Conservation (phyloP, 2,888 invertebrate species). For the Eumacrocentrus americanus region DNA sequence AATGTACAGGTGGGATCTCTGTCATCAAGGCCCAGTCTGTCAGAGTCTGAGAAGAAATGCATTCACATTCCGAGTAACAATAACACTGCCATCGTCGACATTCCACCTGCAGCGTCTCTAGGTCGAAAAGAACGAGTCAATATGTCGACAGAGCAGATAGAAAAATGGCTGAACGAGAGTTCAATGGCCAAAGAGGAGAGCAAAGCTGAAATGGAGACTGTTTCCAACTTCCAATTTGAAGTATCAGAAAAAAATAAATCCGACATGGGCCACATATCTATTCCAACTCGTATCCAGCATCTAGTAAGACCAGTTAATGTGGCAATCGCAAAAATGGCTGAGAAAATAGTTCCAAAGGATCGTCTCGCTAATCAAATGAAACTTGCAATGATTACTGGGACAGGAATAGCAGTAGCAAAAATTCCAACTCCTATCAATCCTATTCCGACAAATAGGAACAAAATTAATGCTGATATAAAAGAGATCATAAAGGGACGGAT, state of each 20-base stretch:
- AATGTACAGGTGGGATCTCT: constrained; percentile 8
- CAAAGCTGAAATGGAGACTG: constrained; percentile 53
- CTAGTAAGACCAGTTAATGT: constrained; percentile 59
- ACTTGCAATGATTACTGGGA: constrained; percentile 22
- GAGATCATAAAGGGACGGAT: constrained; percentile 43
- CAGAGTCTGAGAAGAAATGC: constrained; percentile 38
- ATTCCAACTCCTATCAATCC: constrained; percentile 23
- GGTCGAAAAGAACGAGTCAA: constrained; percentile 69
- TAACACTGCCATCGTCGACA: constrained; percentile 44
- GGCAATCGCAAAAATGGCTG: constrained; percentile 52
- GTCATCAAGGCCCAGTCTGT: constrained; percentile 12
- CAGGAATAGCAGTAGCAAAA: constrained; percentile 30
- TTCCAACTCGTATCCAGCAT: constrained; percentile 58
- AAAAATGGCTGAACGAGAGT: constrained; percentile 70
- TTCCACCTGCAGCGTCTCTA: constrained; percentile 52
- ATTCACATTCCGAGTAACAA: constrained; percentile 35
- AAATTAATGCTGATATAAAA: constrained; percentile 44
- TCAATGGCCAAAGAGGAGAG: constrained; percentile 62
- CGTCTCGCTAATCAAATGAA: constrained; percentile 29
- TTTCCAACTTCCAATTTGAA: constrained; percentile 48
- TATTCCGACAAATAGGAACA: constrained; percentile 35
- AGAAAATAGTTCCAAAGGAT: constrained; percentile 34
- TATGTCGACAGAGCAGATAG: constrained; percentile 74
- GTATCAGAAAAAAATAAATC: constrained; percentile 40
- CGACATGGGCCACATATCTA: constrained; percentile 52